Conservation (phyloP, 2,113 vertebrate genomes). For the Diadophis punctatus region DNA sequence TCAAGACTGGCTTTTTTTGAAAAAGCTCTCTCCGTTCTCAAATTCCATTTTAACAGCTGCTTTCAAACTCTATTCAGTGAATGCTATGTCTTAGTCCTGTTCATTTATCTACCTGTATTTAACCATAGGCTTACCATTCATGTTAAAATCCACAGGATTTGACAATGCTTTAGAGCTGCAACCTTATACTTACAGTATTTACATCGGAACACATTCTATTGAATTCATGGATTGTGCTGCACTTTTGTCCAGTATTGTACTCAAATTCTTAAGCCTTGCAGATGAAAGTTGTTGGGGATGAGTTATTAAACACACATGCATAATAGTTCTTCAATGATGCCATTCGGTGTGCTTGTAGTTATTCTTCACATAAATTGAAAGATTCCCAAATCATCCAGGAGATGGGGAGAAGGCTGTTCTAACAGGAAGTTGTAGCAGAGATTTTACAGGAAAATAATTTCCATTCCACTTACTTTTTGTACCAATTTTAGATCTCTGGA, state of each 20-base stretch:
- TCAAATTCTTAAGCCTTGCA: background rate
- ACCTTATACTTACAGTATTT: background rate
- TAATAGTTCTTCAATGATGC: background rate
- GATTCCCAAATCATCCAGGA: background rate
- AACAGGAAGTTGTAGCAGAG: background rate
- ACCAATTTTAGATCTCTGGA: background rate
- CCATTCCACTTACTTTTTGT: background rate
- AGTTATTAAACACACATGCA: background rate
- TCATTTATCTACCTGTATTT: background rate
- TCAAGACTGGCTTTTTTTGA: background rate
- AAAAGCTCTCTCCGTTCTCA: background rate
- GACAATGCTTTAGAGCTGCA: background rate
- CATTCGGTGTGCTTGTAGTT: background rate
- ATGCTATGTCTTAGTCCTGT: background rate
- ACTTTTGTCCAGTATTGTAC: background rate
- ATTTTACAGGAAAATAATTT: background rate
- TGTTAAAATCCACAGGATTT: background rate
- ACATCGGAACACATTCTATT: too few relatives aligned
- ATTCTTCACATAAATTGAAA: background rate
- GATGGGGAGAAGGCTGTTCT: background rate
- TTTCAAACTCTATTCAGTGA: background rate
- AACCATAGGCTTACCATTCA: background rate
- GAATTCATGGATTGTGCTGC: background rate
- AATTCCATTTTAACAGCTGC: background rate
- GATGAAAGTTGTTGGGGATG: background rate